Conservation (phyloP, 2,113 vertebrate species). For the Drymodes brunneopygia region DNA sequence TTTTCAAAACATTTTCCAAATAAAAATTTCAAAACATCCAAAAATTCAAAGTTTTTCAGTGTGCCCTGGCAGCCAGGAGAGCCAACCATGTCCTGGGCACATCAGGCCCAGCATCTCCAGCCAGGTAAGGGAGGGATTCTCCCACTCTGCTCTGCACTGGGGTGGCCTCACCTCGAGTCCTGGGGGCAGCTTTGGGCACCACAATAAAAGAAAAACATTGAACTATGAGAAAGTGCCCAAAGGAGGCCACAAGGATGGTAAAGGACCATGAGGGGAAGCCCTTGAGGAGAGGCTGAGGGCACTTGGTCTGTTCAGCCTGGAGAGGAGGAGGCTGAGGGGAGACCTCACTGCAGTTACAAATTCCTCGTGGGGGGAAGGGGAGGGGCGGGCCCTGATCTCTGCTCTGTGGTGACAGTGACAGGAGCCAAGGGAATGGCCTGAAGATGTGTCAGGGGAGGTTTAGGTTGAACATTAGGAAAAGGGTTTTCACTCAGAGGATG, state of each 20-base stretch:
- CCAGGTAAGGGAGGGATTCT: neutral
- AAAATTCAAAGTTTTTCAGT: neutral
- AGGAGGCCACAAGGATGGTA: neutral
- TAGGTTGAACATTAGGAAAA: neutral
- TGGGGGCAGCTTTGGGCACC: neutral
- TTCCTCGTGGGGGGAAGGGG: neutral
- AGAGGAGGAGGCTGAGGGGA: neutral
- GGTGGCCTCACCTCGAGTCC: fast-evolving
- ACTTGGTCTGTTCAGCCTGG: neutral
- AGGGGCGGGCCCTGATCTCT: neutral
- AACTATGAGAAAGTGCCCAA: neutral
- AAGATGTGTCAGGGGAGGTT: neutral
- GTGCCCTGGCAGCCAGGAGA: neutral
- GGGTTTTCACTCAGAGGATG: neutral
- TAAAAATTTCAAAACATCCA: neutral
- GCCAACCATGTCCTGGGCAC: fast-evolving
- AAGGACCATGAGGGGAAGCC: neutral
- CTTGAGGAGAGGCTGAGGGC: fast-evolving
- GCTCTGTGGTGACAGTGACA: neutral
- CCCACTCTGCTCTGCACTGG: fast-evolving
- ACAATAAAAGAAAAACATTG: neutral
- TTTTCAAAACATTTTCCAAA: neutral
- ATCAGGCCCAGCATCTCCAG: neutral
- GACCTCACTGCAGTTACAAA: fast-evolving
- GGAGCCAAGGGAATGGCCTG: fast-evolving